A percentile compares a stretch with the other conserved stretches of the same genome.
These are phyloP conservation scores for Oostethus manadensis DNA, from an alignment of 2,113 vertebrate species.

Conservation along the genomic window DNA sequence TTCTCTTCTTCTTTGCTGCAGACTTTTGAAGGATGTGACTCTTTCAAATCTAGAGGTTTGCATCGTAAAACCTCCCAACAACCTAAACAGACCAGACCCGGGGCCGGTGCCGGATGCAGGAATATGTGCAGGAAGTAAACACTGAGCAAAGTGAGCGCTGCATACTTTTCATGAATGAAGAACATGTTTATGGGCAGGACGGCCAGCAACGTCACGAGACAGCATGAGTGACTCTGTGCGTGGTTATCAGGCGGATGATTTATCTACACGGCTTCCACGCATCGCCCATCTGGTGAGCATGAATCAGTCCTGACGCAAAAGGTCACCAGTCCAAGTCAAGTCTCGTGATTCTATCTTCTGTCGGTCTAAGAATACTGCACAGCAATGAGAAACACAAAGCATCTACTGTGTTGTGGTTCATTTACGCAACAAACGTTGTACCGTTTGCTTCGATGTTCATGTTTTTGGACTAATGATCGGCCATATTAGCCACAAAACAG, in stretches of 20 bases:
- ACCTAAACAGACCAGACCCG: constrained; percentile 17
- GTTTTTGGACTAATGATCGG: too few species aligned
- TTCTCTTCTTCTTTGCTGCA: constrained; percentile 16
- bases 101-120: constrained; percentile 29
- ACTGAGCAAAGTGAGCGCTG: constrained; percentile 4
- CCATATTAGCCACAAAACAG: too few species aligned
- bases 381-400: too few species aligned
- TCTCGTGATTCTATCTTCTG: too few species aligned
- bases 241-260: constrained; percentile 13
- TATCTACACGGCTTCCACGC: constrained; percentile 19
- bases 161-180: not conserved
- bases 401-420: too few species aligned
- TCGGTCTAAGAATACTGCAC: too few species aligned
- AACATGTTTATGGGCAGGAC: not conserved
- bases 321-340: too few species aligned
- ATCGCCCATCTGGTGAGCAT: constrained; percentile 4
- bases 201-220: constrained; percentile 14
- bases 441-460: too few species aligned
- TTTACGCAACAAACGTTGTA: too few species aligned
- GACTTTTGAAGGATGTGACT: constrained; percentile 27
- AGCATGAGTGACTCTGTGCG: constrained; percentile 24
- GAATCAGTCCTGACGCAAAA: constrained; percentile 25
- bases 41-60: constrained; percentile 6
- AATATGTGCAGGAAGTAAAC: constrained; percentile 50
- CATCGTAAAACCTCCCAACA: not conserved